Percentiles rank a stretch among this genome's conserved stretches.
Conservation (phyloP, 2,888 invertebrate species). For the Buathra laborator region DNA sequence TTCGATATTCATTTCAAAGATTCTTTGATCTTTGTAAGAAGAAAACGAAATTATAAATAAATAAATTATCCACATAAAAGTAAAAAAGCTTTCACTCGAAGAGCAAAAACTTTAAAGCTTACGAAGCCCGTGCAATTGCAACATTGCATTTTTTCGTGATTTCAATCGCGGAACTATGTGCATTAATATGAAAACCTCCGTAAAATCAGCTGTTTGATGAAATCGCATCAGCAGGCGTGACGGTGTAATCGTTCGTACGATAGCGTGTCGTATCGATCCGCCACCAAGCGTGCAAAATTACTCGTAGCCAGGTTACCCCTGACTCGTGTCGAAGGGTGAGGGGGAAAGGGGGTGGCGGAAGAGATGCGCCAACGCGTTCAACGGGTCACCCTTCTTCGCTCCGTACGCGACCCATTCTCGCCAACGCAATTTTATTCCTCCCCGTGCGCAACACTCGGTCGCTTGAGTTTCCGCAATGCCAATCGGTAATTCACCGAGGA, state of each 20-base stretch:
- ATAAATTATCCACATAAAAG: too few species aligned
- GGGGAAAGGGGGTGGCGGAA: not conserved
- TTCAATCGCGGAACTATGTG: slow-evolving; percentile 17
- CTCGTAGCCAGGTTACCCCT: slow-evolving; percentile 57
- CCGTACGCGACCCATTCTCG: slow-evolving; percentile 52
- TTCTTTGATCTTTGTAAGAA: not conserved
- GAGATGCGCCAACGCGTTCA: slow-evolving; percentile 22
- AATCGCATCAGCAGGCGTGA: slow-evolving; percentile 68
- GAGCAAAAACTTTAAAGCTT: too few species aligned
- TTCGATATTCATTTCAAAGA: not conserved
- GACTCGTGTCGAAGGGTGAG: not conserved
- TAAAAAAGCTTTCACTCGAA: too few species aligned
- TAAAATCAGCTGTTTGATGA: slow-evolving; percentile 68
- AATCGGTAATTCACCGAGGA: slow-evolving; percentile 38
- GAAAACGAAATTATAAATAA: too few species aligned
- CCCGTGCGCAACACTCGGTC: slow-evolving; percentile 18
- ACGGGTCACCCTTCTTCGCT: not conserved
- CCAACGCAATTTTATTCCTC: slow-evolving; percentile 54
- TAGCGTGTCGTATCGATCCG: slow-evolving; percentile 65
- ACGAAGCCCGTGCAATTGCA: not conserved
- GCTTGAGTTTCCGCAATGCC: slow-evolving; percentile 10
- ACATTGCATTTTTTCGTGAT: not conserved
- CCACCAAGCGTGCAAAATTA: slow-evolving; percentile 64
- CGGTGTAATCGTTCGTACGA: slow-evolving; percentile 66
- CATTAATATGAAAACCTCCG: slow-evolving; percentile 40